Base-by-base conservation (phyloP, 2,113 vertebrate species). In the Larimichthys polyactis region DNA sequence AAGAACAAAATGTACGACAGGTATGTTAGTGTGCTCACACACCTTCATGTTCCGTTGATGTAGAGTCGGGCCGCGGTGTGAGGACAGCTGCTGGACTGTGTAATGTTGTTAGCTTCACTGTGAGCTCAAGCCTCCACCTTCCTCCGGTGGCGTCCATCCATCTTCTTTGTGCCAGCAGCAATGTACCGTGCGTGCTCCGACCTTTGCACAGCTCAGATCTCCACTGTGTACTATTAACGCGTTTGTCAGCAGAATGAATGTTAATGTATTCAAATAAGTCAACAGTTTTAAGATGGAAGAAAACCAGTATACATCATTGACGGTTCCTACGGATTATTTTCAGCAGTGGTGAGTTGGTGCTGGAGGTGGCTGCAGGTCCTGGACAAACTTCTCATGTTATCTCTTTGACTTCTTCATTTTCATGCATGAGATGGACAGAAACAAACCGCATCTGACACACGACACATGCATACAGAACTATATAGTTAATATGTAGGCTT, bases 341-440 rank as follows among this genome's bases (percentile, higher is more conserved):
- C 94, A 95, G 87, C 93, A 95, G 68, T 96, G 95, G 95, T 95
- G 93, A 95, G 95, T 94, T 92, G 75, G 75, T 83, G 87, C 24
- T 72, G 89, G 78, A 89, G 86, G 73, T 67, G 79, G 73, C 65
- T 58, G 72, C 48, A 73, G 76, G 82, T 89, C 77, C 44, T 65
- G 64, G 62, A 44, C 36, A 71, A 85, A 83, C 75, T 76, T 83
- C 71, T 73, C 72, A 64, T 79, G 46, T 72, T 78, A 49, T 81
- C 67, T 29, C 52, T 68, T 75, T 20, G 58, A 80, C 65, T 57
- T 89, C 74, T 68, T 74, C 84, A 87, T 91, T 79, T 74, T 79
- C 78, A 89, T 92, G 91, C 88, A 90, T 91, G 86, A 65, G 54
- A 79, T 65, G 71, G 11, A 83, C 66, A 22, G 54, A 75, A 32